phyloP scores from a whole-genome alignment of 2,888 invertebrate genomes.

The Apodemia duryi region DNA sequence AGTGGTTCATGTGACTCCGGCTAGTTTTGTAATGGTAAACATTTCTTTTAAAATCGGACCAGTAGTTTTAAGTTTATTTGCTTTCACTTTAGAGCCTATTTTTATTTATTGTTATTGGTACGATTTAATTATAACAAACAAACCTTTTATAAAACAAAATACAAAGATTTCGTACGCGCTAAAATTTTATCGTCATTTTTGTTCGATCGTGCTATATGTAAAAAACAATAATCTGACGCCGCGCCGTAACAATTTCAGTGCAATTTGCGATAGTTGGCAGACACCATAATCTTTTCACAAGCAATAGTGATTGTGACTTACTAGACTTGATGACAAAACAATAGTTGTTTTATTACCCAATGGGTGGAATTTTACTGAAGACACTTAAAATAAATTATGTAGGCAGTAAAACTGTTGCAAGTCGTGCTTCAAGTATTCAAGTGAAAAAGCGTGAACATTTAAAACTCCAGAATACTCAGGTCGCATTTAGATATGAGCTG shows the following conservation, averaged over 20 bases:
- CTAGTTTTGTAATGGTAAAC: no score
- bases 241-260: background rate
- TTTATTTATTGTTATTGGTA: no score
- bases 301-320: slow-evolving; percentile 11
- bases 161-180: no score
- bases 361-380: slow-evolving; percentile 29
- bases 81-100: no score
- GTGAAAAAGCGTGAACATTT: slow-evolving; percentile 8
- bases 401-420: slow-evolving; percentile 31
- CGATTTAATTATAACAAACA: no score
- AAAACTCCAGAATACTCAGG: background rate
- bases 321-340: slow-evolving; percentile 8
- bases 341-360: slow-evolving; percentile 28
- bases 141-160: no score
- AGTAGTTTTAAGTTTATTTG: no score
- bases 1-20: no score
- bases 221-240: background rate
- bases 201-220: background rate
- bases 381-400: slow-evolving; percentile 30
- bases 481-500: no score
- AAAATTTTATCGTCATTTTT: no score
- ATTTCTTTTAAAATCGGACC: no score
- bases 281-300: background rate
- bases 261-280: background rate
- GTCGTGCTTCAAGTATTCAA: slow-evolving; percentile 29